Evolutionary conservation across 2,113 vertebrate species (phyloP).

Genomic region (Cyprinodon brontotheroides): DNA sequence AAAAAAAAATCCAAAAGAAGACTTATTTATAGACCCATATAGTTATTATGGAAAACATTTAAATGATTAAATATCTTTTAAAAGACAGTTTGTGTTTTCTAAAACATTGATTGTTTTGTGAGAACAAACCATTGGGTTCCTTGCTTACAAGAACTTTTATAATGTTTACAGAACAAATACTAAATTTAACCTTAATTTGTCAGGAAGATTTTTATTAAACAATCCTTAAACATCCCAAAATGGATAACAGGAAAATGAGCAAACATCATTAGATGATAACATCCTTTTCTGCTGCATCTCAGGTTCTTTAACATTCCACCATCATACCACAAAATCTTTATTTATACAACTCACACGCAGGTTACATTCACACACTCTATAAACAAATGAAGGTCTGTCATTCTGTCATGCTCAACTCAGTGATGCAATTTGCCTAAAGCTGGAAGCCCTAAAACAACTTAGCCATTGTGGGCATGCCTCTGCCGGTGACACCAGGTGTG

Average conservation of each 20-base stretch:
- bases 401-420: conserved; percentile 15
- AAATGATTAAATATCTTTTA: too few species aligned
- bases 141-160: too few species aligned
- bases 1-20: too few species aligned
- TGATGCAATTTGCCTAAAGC: conserved; percentile 46
- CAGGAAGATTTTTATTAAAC: too few species aligned
- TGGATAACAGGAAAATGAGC: background rate
- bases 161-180: too few species aligned
- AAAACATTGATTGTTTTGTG: too few species aligned
- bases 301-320: conserved; percentile 51
- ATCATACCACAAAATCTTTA: conserved; percentile 21
- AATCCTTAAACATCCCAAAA: too few species aligned
- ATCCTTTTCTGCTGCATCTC: conserved; percentile 12
- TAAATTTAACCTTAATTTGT: too few species aligned
- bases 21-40: too few species aligned
- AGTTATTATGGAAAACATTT: too few species aligned
- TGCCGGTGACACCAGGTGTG: conserved; percentile 48
- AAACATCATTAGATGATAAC: background rate
- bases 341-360: conserved; percentile 27
- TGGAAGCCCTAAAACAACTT: conserved; percentile 25
- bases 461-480: conserved; percentile 28
- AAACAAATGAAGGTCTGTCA: conserved; percentile 50
- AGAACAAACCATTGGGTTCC: too few species aligned
- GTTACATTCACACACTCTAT: conserved; percentile 19
- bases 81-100: too few species aligned